Percentiles rank a stretch among this genome's conserved stretches.
Conservation (phyloP, 2,888 invertebrate species). For the Dendrolimus pini region DNA sequence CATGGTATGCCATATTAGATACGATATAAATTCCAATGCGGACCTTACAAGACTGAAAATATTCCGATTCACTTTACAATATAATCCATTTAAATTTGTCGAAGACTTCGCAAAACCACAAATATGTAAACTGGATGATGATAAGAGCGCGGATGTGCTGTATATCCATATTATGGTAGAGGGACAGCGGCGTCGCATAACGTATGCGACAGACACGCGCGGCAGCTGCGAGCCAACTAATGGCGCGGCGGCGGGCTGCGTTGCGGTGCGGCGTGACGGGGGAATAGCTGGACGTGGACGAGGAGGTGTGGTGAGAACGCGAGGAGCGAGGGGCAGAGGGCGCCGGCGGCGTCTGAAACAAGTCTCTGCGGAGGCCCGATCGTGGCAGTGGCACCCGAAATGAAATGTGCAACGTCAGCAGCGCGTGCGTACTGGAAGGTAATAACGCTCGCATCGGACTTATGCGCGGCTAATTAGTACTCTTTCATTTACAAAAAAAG, state of each 20-base stretch:
- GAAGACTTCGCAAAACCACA: conserved; percentile 71
- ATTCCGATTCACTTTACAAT: conserved; percentile 65
- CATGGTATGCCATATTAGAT: conserved; percentile 58
- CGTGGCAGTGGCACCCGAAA: conserved; percentile 38
- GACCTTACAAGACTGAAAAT: conserved; percentile 59
- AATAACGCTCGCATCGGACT: background rate
- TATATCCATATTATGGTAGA: conserved; percentile 72
- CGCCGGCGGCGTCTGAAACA: conserved; percentile 47
- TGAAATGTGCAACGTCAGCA: conserved; percentile 66
- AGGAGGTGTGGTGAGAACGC: conserved; percentile 13
- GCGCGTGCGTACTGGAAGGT: conserved; percentile 47
- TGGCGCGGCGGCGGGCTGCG: conserved; percentile 28
- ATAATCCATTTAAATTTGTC: conserved; percentile 75
- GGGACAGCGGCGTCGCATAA: conserved; percentile 58
- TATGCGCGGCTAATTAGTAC: too few relatives aligned
- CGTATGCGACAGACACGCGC: conserved; percentile 68
- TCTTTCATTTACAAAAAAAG: too few relatives aligned
- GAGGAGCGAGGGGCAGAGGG: conserved; percentile 15
- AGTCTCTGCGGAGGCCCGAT: conserved; percentile 33
- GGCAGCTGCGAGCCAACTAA: conserved; percentile 72
- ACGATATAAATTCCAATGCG: conserved; percentile 57
- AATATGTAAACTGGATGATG: conserved; percentile 67
- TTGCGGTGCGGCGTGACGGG: conserved; percentile 18
- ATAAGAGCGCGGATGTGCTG: conserved; percentile 66
- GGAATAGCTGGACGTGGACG: conserved; percentile 15